A percentile compares a stretch with the other conserved stretches of the same genome.
Evolutionary conservation across 2,113 vertebrate species (phyloP).

Genomic region (Orthonyx spaldingii): DNA sequence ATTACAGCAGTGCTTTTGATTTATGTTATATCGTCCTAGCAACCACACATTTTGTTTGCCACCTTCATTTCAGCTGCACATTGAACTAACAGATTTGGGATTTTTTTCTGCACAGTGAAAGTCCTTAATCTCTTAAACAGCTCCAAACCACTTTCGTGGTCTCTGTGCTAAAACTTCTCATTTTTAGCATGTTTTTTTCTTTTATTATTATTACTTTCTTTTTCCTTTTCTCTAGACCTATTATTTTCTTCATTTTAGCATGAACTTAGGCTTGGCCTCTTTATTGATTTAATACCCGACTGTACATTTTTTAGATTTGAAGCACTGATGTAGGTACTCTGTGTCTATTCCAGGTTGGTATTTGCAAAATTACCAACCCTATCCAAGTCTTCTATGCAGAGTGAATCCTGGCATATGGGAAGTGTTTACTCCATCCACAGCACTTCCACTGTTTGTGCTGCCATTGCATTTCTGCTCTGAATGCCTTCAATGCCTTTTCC

Average conservation of each 20-base stretch:
- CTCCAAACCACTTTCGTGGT: background rate
- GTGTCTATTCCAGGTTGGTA: background rate
- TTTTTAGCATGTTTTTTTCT: background rate
- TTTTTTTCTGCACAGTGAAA: background rate
- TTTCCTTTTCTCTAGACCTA: background rate
- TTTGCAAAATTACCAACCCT: background rate
- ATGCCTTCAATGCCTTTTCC: background rate
- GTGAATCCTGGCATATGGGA: background rate
- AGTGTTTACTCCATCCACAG: background rate
- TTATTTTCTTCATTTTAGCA: background rate
- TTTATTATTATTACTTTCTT: background rate
- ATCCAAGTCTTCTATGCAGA: background rate
- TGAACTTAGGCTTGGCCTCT: background rate
- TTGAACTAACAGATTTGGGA: background rate
- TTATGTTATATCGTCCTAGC: constrained; percentile 40
- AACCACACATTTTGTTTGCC: background rate
- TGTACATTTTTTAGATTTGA: background rate
- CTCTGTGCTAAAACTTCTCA: background rate
- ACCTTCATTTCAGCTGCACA: background rate
- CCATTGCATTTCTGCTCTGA: background rate
- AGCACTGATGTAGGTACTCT: background rate
- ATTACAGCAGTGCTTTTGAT: constrained; percentile 42
- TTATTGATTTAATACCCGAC: background rate
- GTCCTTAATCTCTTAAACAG: constrained; percentile 35
- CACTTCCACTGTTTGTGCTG: background rate